These are phyloP conservation scores for Ricordea florida DNA, from an alignment of 92 coral and sea anemone genomes.

Conservation along the genomic window DNA sequence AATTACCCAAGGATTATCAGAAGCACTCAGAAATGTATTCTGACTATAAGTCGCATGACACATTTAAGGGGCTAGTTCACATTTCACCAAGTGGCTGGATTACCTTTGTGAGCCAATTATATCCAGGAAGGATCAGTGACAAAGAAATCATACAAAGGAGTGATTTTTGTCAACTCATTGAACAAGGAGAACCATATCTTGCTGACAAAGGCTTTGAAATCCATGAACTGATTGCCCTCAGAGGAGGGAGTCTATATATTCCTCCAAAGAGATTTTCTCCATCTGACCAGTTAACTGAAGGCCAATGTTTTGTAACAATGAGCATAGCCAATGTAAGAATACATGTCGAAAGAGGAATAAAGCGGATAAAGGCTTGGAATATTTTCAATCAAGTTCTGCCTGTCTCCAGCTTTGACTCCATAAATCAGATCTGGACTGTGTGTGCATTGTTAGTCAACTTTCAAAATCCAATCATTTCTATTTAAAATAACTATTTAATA, in stretches of 20 bases:
- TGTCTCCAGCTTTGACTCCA: constrained; percentile 9
- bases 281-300: constrained; percentile 38
- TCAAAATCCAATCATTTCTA: too few species aligned
- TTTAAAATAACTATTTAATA: too few species aligned
- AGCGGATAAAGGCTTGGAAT: constrained; percentile 57
- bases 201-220: constrained; percentile 28
- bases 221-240: constrained; percentile 3
- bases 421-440: constrained; percentile 61
- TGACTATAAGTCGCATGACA: constrained; percentile 38
- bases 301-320: constrained; percentile 36
- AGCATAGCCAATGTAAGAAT: constrained; percentile 47
- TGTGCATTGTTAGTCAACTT: constrained; percentile 30
- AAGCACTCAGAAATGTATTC: constrained; percentile 48
- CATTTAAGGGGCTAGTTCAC: constrained; percentile 27
- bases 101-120: constrained; percentile 48
- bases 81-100: constrained; percentile 37
- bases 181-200: constrained; percentile 21
- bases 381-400: constrained; percentile 42
- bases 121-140: constrained; percentile 36
- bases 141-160: constrained; percentile 30
- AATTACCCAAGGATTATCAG: constrained; percentile 34
- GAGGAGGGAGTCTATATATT: not conserved
- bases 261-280: constrained; percentile 46
- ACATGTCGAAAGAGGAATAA: constrained; percentile 52
- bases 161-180: constrained; percentile 20